Percentiles rank a stretch among this genome's conserved stretches.
Evolutionary conservation across 2,888 invertebrate genomes (phyloP).

Genomic region (Drosophila birchii): DNA sequence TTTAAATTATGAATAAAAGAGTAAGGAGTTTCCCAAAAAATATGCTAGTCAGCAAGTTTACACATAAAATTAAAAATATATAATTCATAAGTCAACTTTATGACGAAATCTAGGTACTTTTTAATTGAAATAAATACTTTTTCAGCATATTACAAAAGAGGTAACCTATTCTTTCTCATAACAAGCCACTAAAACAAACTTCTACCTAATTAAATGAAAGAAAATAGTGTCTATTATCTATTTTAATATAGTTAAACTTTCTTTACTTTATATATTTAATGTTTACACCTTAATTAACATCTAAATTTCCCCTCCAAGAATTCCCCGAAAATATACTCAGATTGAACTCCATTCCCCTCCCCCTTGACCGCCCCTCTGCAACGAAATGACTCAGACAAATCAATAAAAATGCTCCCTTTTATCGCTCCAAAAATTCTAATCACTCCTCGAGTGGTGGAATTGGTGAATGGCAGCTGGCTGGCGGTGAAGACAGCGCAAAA

Average conservation of each 20-base stretch:
- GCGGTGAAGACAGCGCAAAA: conserved; percentile 34
- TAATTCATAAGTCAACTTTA: background rate
- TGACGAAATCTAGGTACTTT: background rate
- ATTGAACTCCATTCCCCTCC: conserved; percentile 8
- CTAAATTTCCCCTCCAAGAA: background rate
- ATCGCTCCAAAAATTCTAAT: conserved; percentile 38
- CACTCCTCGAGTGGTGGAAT: conserved; percentile 33
- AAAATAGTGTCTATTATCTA: background rate
- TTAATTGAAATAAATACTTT: background rate
- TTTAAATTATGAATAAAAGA: background rate
- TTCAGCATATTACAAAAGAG: background rate
- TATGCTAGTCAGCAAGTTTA: background rate
- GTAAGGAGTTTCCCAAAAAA: too few species aligned
- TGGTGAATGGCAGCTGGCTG: conserved; percentile 27
- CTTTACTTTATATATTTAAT: background rate
- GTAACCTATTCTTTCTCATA: too few species aligned
- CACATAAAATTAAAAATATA: background rate
- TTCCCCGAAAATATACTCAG: background rate
- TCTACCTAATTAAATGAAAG: too few species aligned
- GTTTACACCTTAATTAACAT: background rate
- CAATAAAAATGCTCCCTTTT: conserved; percentile 25
- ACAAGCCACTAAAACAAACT: background rate
- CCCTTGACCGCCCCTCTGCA: background rate
- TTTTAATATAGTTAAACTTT: background rate
- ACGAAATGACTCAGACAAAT: conserved; percentile 38